Conservation (phyloP, 53 echinoderm and acorn worm species). For the Antedon mediterranea region DNA sequence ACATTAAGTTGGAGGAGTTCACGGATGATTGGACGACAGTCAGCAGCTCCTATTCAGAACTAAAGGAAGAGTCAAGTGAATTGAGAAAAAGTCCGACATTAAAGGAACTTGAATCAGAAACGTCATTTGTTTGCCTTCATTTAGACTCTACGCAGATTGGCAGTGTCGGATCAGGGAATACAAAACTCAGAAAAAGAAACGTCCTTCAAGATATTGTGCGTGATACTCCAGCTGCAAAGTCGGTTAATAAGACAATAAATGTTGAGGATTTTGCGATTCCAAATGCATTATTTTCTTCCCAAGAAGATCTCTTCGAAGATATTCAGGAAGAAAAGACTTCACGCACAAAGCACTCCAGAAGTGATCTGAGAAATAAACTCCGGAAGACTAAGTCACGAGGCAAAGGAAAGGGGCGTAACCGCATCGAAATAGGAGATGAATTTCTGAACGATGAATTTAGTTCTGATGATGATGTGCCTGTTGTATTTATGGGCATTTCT, state of each 20-base stretch:
- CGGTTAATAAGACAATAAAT: slow-evolving; percentile 33
- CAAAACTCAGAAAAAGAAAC: background rate
- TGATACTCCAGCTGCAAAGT: slow-evolving; percentile 29
- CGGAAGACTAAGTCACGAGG: slow-evolving; percentile 76
- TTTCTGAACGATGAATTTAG: slow-evolving; percentile 41
- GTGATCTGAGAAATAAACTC: slow-evolving; percentile 16
- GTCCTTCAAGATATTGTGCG: background rate
- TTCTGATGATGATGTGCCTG: slow-evolving; percentile 47
- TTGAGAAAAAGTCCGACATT: background rate
- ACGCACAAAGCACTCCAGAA: slow-evolving; percentile 12
- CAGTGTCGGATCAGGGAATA: background rate
- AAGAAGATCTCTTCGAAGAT: slow-evolving; percentile 9
- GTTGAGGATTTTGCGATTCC: slow-evolving; percentile 74
- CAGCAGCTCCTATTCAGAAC: background rate
- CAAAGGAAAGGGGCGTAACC: slow-evolving; percentile 59
- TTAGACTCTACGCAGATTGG: background rate
- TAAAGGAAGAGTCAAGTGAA: background rate
- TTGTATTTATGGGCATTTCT: slow-evolving; percentile 39
- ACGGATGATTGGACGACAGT: background rate
- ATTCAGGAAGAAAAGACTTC: background rate
- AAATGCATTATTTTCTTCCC: slow-evolving; percentile 48
- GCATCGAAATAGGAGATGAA: slow-evolving; percentile 12
- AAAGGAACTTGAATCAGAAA: background rate
- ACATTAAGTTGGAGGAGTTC: background rate
- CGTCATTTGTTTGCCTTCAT: background rate